Conservation (phyloP, 2,888 invertebrate species). For the Siphonodentalium dalli region DNA sequence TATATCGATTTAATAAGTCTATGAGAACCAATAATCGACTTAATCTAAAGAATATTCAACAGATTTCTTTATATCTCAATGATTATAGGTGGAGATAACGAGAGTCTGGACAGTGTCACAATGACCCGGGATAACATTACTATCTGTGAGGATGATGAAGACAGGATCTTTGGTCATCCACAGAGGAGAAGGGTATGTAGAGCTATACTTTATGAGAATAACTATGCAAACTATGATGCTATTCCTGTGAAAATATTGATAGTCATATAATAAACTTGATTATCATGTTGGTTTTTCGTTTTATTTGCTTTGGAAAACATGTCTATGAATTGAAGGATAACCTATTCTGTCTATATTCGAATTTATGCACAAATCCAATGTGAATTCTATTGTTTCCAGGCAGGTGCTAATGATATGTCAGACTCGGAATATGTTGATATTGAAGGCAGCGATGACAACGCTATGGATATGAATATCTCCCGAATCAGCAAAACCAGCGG, state of each 20-base stretch:
- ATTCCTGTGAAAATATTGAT: no score
- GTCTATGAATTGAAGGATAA: no score
- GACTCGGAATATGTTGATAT: slow-evolving; percentile 64
- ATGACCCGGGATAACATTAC: slow-evolving; percentile 40
- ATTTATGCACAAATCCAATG: background rate
- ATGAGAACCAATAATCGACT: no score
- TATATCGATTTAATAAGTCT: no score
- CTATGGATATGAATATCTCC: slow-evolving; percentile 25
- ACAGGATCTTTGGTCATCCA: no score
- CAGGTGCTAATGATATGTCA: slow-evolving; percentile 24
- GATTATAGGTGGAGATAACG: slow-evolving; percentile 38
- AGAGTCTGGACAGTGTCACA: slow-evolving; percentile 40
- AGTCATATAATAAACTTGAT: no score
- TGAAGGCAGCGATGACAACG: slow-evolving; percentile 60
- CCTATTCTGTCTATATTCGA: no score
- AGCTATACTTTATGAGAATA: no score
- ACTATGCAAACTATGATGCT: no score
- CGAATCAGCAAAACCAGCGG: no score
- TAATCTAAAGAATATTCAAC: background rate
- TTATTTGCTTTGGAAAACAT: no score
- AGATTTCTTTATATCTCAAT: background rate
- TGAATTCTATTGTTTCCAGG: slow-evolving; percentile 25
- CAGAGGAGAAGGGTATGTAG: background rate
- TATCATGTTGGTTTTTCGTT: no score
- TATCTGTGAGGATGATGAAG: slow-evolving; percentile 38